A percentile compares a stretch with the other conserved stretches of the same genome.
phyloP scores from a whole-genome alignment of 2,797 vertebrate genomes.

The Halcyon badia region DNA sequence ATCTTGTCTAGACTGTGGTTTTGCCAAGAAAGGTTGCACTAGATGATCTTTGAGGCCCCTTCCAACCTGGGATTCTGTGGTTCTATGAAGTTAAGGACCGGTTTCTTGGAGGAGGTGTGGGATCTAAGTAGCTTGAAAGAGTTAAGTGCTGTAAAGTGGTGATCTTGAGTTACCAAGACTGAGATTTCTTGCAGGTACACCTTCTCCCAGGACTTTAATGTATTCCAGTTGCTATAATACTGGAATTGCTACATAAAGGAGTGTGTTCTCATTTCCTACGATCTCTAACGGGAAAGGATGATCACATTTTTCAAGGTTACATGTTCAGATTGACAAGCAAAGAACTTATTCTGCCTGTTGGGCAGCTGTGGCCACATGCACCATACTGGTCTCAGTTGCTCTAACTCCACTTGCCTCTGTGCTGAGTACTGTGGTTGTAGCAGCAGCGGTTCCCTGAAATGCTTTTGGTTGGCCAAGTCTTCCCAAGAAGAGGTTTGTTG shows the following conservation, averaged over 20 bases:
- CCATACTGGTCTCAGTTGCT: not conserved
- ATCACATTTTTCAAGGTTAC: not conserved
- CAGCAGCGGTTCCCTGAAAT: not conserved
- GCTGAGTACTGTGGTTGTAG: not conserved
- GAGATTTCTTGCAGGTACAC: too few relatives aligned
- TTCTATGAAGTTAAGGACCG: not conserved
- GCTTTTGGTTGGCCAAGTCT: not conserved
- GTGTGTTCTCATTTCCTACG: accelerated
- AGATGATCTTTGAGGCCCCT: too few relatives aligned
- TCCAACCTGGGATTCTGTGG: not conserved
- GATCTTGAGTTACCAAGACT: not conserved
- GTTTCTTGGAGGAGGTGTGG: not conserved
- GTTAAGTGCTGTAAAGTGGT: not conserved
- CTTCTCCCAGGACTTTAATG: not conserved
- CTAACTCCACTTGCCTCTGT: not conserved
- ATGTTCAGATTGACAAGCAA: not conserved
- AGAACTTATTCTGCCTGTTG: not conserved
- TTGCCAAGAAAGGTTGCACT: too few relatives aligned
- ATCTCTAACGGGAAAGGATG: not conserved
- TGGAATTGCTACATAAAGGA: not conserved
- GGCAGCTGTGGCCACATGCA: not conserved
- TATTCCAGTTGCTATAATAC: not conserved
- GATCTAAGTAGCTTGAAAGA: not conserved
- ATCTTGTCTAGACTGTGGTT: too few relatives aligned
- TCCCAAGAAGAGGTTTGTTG: not conserved